phyloP scores from a whole-genome alignment of 64 coral and sea anemone genomes.

The Orbicella faveolata region DNA sequence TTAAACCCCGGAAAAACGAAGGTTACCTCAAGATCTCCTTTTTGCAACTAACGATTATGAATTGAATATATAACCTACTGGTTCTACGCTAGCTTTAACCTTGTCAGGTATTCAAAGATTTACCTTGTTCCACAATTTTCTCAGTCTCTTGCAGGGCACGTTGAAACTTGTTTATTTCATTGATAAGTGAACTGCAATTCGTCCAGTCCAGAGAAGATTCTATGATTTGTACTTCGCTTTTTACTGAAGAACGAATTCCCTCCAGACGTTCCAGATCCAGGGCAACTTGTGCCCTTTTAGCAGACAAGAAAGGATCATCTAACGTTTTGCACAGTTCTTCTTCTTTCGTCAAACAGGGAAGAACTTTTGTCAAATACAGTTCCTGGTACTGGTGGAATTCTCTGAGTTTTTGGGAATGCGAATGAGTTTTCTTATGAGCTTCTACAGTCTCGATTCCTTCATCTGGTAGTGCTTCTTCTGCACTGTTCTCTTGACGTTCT shows the following conservation, averaged over 20 bases:
- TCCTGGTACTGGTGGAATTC: constrained; percentile 45
- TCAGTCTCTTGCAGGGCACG: not conserved
- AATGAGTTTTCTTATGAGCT: constrained; percentile 9
- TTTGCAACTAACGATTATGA: too few species aligned
- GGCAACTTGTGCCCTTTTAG: not conserved
- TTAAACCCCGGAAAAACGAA: too few species aligned
- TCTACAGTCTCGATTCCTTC: not conserved
- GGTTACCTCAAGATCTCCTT: too few species aligned
- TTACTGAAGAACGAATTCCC: not conserved
- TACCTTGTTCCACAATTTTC: constrained; percentile 25
- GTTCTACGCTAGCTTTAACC: too few species aligned
- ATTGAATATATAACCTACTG: too few species aligned
- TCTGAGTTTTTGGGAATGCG: constrained; percentile 27
- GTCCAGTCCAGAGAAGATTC: constrained; percentile 5
- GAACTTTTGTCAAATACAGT: constrained; percentile 38
- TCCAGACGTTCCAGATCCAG: constrained; percentile 20
- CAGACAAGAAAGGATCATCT: not conserved
- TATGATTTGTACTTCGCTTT: not conserved
- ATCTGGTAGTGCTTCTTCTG: not conserved
- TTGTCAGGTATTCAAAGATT: not conserved
- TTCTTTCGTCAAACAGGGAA: constrained; percentile 34
- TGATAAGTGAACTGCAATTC: not conserved
- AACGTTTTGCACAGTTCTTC: not conserved
- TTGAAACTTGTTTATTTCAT: not conserved
- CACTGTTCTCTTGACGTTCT: too few species aligned